Evolutionary conservation across 2,113 vertebrate genomes (phyloP).

Genomic region (Ceuthmochares aereus): DNA sequence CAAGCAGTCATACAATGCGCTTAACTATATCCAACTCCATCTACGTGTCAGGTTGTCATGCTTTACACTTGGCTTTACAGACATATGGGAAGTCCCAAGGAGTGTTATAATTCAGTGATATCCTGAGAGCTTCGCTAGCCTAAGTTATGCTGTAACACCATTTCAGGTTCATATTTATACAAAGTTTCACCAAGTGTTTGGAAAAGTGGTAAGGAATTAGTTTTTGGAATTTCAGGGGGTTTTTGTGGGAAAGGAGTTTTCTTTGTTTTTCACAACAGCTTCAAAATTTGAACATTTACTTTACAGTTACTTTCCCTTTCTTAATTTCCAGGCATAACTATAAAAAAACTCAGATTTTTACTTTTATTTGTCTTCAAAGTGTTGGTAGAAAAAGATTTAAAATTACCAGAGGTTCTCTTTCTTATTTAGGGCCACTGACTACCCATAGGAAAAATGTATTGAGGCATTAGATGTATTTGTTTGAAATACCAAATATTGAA

Average conservation of each 20-base stretch:
- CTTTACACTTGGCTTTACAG: neutral
- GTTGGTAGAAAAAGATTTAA: neutral
- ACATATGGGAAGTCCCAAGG: neutral
- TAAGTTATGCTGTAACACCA: neutral
- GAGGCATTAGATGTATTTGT: constrained; percentile 11
- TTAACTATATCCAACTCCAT: neutral
- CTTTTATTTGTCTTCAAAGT: neutral
- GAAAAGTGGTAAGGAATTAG: neutral
- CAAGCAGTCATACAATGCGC: accelerated
- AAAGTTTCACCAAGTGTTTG: neutral
- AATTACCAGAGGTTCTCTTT: neutral
- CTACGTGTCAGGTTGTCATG: neutral
- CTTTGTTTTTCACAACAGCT: neutral
- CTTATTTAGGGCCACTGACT: neutral
- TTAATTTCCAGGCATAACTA: neutral
- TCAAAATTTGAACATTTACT: neutral
- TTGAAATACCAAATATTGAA: constrained; percentile 39
- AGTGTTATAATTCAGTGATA: neutral
- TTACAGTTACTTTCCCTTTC: neutral
- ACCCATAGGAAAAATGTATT: neutral
- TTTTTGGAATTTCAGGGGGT: neutral
- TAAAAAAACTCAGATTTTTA: neutral
- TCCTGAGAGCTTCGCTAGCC: neutral
- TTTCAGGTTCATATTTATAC: too few species aligned
- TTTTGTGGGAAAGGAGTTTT: accelerated